Percentiles rank a stretch among this genome's conserved stretches.
Evolutionary conservation across 2,797 vertebrate species (phyloP).

Genomic region (Ceryle rudis): DNA sequence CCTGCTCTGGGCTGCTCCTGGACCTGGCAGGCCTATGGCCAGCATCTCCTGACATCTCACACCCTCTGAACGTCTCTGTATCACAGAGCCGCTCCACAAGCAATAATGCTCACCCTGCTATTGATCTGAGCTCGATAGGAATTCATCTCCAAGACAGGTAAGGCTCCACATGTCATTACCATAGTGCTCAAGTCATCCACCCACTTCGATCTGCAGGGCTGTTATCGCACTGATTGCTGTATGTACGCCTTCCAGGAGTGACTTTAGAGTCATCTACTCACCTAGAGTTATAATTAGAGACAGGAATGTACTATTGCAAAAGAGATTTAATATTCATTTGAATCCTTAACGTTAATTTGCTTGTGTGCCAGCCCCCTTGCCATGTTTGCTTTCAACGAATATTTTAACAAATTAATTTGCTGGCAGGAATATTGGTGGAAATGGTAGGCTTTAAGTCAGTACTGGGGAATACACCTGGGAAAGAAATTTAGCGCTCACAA

Average conservation of each 20-base stretch:
- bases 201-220: constrained; percentile 39
- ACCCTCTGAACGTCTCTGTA: neutral
- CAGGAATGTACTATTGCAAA: constrained; percentile 48
- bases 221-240: constrained; percentile 51
- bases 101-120: neutral
- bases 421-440: constrained; percentile 3
- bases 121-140: neutral
- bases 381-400: neutral
- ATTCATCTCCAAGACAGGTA: neutral
- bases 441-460: neutral
- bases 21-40: neutral
- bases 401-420: neutral
- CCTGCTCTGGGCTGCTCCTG: neutral
- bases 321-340: constrained; percentile 46
- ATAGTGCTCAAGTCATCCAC: constrained; percentile 57
- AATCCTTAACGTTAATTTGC: constrained; percentile 13
- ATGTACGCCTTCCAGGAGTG: constrained; percentile 57
- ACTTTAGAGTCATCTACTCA: constrained; percentile 45
- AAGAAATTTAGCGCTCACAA: neutral
- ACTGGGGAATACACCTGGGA: neutral
- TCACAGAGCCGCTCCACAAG: neutral
- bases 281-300: constrained; percentile 45
- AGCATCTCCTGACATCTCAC: rapidly evolving
- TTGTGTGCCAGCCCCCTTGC: neutral
- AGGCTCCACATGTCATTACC: constrained; percentile 48